Conservation (phyloP, 2,888 invertebrate genomes). For the Teleogryllus oceanicus region DNA sequence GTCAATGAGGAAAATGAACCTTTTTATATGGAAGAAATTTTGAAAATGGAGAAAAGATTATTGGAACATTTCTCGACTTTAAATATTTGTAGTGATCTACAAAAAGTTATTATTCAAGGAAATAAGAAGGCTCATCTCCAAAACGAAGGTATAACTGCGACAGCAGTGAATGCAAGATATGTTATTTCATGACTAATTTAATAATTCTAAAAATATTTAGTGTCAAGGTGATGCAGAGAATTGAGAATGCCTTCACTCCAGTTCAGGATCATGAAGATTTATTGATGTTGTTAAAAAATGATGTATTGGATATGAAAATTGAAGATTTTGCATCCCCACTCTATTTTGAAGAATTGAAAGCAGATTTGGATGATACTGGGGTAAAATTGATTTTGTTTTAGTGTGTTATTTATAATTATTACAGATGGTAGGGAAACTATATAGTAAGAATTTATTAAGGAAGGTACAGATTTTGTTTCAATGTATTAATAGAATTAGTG, state of each 20-base stretch:
- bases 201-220: background rate
- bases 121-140: slow-evolving; percentile 24
- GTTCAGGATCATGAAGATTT: background rate
- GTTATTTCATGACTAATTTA: slow-evolving; percentile 20
- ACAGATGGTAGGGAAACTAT: background rate
- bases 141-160: slow-evolving; percentile 7
- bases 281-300: background rate
- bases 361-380: slow-evolving; percentile 57
- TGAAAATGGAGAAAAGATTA: slow-evolving; percentile 4
- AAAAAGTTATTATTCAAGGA: slow-evolving; percentile 25
- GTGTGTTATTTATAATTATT: background rate
- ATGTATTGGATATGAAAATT: slow-evolving; percentile 41
- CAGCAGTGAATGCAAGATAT: background rate
- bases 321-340: slow-evolving; percentile 60
- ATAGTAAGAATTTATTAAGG: background rate
- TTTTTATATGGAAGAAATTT: slow-evolving; percentile 23
- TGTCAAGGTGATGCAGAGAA: background rate
- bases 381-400: slow-evolving; percentile 38
- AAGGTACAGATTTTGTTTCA: too few relatives aligned
- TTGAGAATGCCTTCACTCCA: background rate
- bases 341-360: slow-evolving; percentile 65
- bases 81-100: slow-evolving; percentile 18
- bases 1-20: background rate
- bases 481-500: too few relatives aligned
- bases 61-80: background rate